These are phyloP conservation scores for Pachycephala philippinensis DNA, from an alignment of 2,113 vertebrate species.

Conservation along the genomic window DNA sequence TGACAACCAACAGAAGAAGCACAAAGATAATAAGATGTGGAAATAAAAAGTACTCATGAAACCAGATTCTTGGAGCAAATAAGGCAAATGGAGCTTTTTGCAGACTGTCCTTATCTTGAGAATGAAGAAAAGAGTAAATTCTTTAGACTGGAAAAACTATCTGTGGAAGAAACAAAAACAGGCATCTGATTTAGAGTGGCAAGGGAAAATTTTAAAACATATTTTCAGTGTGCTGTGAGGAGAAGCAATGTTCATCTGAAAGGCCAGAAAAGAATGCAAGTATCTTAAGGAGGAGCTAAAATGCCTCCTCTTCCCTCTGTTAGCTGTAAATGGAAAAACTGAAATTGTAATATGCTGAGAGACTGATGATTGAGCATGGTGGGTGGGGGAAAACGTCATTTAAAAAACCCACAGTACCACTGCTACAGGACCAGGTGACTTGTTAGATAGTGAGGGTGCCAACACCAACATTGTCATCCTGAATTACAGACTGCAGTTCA, in stretches of 20 bases:
- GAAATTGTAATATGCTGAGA: background rate
- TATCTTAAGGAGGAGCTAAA: background rate
- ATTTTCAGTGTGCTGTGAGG: background rate
- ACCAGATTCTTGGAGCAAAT: background rate
- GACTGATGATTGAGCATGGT: background rate
- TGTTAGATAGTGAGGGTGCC: fast-evolving
- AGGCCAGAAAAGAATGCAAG: background rate
- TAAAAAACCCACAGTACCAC: background rate
- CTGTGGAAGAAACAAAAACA: background rate
- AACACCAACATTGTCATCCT: background rate
- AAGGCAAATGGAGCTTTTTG: background rate
- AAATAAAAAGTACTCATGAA: background rate
- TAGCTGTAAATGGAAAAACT: background rate
- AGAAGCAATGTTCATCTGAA: background rate
- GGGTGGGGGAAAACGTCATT: background rate
- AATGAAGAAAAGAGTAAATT: background rate
- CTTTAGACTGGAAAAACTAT: background rate
- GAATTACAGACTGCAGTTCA: background rate
- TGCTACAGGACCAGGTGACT: background rate
- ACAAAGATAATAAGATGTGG: background rate
- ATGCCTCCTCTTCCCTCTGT: background rate
- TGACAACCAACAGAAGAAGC: background rate
- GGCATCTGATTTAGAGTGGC: background rate
- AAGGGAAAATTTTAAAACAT: background rate
- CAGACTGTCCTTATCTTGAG: background rate